A percentile compares a stretch with the other conserved stretches of the same genome.
These are phyloP conservation scores for Cladopsammia gracilis DNA, from an alignment of 64 coral and sea anemone genomes.

Conservation along the genomic window DNA sequence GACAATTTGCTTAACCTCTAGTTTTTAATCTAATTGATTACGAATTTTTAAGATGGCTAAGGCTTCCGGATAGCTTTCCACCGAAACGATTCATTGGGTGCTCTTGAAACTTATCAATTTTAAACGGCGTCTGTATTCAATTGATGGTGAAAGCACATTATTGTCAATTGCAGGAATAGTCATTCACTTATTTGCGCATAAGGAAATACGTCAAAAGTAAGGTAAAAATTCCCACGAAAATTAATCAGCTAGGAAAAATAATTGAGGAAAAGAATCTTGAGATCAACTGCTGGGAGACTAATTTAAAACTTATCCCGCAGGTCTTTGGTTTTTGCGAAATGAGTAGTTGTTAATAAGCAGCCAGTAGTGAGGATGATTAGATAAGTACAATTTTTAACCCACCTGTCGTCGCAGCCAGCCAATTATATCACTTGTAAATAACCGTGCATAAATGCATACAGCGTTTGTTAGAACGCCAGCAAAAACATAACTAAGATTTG, in stretches of 20 bases:
- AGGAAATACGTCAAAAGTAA: background rate
- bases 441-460: background rate
- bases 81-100: no score
- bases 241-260: background rate
- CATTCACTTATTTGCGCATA: background rate
- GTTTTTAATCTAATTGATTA: no score
- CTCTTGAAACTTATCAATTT: no score
- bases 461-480: background rate
- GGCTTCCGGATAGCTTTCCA: no score
- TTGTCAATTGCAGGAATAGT: background rate
- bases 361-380: background rate
- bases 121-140: no score
- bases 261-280: background rate
- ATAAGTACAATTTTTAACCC: background rate
- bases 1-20: no score
- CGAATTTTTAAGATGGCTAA: no score
- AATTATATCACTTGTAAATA: background rate
- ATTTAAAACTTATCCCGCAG: conserved; percentile 6
- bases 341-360: background rate
- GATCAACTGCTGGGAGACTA: background rate
- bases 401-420: background rate
- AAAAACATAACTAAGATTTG: background rate
- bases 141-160: no score
- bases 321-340: background rate
- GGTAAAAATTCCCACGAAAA: background rate